Conservation (phyloP, 2,113 vertebrate genomes). For the Eubucco bourcierii region DNA sequence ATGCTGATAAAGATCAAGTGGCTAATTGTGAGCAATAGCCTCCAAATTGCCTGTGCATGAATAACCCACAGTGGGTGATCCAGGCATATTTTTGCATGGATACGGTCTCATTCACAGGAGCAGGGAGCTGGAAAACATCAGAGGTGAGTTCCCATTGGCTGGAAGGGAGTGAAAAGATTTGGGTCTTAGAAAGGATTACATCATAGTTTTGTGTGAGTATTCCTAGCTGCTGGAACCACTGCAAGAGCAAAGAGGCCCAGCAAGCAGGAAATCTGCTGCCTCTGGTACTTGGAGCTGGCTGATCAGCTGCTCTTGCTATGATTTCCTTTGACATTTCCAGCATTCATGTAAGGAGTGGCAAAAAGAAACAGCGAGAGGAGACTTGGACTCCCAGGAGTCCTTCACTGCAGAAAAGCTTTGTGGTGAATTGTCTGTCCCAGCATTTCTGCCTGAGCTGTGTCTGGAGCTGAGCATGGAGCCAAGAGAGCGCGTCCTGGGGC, state of each 20-base stretch:
- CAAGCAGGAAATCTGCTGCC: neutral
- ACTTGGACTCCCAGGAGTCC: neutral
- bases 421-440: neutral
- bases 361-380: neutral
- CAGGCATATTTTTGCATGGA: slow-evolving; percentile 74
- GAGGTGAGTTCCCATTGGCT: slow-evolving; percentile 56
- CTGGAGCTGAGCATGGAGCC: neutral
- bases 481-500: neutral
- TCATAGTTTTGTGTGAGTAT: slow-evolving; percentile 63
- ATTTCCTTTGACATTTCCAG: neutral
- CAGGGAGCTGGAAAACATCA: slow-evolving; percentile 63
- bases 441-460: neutral
- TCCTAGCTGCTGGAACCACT: slow-evolving; percentile 44
- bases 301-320: neutral
- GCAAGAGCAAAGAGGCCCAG: slow-evolving; percentile 6
- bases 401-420: neutral
- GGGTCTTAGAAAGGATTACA: slow-evolving; percentile 44
- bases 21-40: slow-evolving; percentile 74
- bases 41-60: slow-evolving; percentile 76
- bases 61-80: slow-evolving; percentile 75
- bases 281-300: neutral
- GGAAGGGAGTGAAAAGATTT: slow-evolving; percentile 74
- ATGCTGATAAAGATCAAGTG: slow-evolving; percentile 81
- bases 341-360: neutral
- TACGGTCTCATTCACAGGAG: slow-evolving; percentile 71